phyloP scores from a whole-genome alignment of 2,888 invertebrate genomes.

The Dolomedes plantarius region DNA sequence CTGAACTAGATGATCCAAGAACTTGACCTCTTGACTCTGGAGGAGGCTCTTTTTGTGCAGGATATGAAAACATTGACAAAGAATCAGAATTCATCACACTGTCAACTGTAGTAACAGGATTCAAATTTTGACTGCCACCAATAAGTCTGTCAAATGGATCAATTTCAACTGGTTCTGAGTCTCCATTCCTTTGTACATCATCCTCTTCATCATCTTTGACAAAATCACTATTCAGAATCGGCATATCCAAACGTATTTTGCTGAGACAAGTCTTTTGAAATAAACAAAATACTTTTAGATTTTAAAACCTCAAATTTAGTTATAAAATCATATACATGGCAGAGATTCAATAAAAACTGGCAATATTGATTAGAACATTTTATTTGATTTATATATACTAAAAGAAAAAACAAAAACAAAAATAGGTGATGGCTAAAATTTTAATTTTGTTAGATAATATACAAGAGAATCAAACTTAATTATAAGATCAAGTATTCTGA shows the following conservation, averaged over 20 bases:
- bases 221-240: conserved; percentile 44
- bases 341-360: no score
- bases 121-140: not conserved
- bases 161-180: conserved; percentile 76
- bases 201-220: conserved; percentile 78
- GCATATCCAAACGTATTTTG: conserved; percentile 81
- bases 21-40: conserved; percentile 12
- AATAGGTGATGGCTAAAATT: no score
- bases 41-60: not conserved
- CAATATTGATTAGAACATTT: no score
- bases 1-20: conserved; percentile 47
- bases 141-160: conserved; percentile 56
- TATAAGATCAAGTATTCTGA: no score
- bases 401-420: no score
- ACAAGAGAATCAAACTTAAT: no score
- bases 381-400: no score
- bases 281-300: no score
- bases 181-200: conserved; percentile 75
- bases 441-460: no score
- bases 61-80: not conserved
- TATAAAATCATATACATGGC: no score
- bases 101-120: not conserved
- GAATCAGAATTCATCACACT: no score
- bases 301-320: not conserved
- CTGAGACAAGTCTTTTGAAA: conserved; percentile 79